phyloP scores from a whole-genome alignment of 2,113 vertebrate species.

The Eubucco bourcierii region DNA sequence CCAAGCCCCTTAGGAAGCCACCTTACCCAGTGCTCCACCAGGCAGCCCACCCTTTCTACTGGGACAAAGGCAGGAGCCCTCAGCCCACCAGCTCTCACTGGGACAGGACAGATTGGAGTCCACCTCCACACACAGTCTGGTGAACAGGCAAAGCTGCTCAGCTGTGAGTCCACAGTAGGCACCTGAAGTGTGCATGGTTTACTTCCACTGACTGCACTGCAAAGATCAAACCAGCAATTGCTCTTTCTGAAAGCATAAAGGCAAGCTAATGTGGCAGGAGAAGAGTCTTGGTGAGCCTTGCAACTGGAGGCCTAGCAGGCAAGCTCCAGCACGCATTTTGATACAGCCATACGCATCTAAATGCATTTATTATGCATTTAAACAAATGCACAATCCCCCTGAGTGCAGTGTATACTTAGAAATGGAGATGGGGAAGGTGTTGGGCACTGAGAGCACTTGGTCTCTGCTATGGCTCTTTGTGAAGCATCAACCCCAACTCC shows the following conservation, averaged over 20 bases:
- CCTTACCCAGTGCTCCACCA: too few relatives aligned
- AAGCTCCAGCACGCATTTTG: not conserved
- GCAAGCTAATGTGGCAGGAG: not conserved
- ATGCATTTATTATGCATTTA: slow-evolving; percentile 66
- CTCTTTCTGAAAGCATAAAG: not conserved
- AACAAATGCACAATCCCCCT: slow-evolving; percentile 55
- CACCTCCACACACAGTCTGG: rapidly evolving
- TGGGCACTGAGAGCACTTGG: not conserved
- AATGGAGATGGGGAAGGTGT: not conserved
- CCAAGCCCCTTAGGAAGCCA: too few relatives aligned
- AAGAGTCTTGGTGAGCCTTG: not conserved
- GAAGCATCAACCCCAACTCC: not conserved
- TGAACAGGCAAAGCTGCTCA: not conserved
- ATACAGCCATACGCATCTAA: slow-evolving; percentile 32
- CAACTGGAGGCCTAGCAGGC: slow-evolving; percentile 31
- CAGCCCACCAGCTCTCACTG: rapidly evolving
- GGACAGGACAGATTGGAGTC: not conserved
- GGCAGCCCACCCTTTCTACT: rapidly evolving
- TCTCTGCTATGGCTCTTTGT: not conserved
- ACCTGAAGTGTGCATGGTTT: not conserved
- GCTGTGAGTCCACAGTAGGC: not conserved
- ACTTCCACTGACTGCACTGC: not conserved
- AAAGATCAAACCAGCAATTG: not conserved
- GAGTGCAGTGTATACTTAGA: slow-evolving; percentile 40
- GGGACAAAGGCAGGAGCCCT: rapidly evolving